Evolutionary conservation across 2,888 invertebrate genomes (phyloP).

Genomic region (Lasioglossum marginatum): DNA sequence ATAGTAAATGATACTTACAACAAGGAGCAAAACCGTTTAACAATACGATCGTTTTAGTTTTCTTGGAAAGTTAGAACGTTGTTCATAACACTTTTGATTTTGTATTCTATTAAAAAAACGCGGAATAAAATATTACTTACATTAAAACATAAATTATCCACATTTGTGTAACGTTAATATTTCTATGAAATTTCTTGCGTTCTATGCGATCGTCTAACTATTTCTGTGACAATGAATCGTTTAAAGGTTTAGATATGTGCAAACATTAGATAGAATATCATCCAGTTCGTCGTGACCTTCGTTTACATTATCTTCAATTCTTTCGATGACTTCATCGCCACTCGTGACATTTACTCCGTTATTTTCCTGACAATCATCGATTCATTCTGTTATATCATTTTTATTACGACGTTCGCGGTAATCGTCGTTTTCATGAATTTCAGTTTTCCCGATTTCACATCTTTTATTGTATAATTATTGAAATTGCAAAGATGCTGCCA

Average conservation of each 20-base stretch:
- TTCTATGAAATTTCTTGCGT: background rate
- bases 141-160: background rate
- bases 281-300: background rate
- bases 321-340: constrained; percentile 9
- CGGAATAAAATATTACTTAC: background rate
- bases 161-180: background rate
- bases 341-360: constrained; percentile 15
- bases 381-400: constrained; percentile 3
- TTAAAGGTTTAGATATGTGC: background rate
- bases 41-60: background rate
- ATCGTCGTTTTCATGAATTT: background rate
- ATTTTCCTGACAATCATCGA: background rate
- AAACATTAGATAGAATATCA: background rate
- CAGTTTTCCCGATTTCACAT: background rate
- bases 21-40: background rate
- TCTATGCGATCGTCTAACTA: background rate
- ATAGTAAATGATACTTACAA: too few relatives aligned
- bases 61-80: background rate
- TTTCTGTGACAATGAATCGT: background rate
- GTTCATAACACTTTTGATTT: background rate
- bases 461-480: too few relatives aligned
- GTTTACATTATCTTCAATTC: constrained; percentile 11
- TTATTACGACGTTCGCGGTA: background rate
- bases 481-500: too few relatives aligned
- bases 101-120: background rate